Evolutionary conservation across 2,888 invertebrate genomes (phyloP).

Genomic region (Perithous albicinctus): DNA sequence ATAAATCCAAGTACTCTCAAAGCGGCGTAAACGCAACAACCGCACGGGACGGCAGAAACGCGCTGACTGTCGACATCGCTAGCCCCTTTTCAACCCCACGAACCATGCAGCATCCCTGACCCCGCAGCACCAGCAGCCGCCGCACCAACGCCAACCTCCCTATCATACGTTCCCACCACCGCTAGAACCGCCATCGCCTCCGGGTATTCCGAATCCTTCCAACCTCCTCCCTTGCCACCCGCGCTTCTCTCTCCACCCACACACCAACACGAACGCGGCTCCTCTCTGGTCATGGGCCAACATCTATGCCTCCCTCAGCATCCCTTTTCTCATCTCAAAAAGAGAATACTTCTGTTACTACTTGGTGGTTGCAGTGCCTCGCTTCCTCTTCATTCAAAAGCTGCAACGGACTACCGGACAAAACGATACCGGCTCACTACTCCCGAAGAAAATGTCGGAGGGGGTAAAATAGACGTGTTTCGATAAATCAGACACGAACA

Average conservation of each 20-base stretch:
- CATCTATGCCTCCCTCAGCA: constrained; percentile 17
- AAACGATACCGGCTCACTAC: neutral
- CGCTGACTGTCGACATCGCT: constrained; percentile 81
- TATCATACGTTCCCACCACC: constrained; percentile 70
- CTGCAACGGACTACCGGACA: neutral
- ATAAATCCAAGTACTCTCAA: constrained; percentile 26
- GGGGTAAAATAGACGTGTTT: neutral
- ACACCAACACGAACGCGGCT: constrained; percentile 18
- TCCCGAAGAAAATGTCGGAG: neutral
- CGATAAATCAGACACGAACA: neutral
- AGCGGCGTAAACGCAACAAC: constrained; percentile 71
- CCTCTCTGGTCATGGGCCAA: constrained; percentile 46
- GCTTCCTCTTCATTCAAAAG: constrained; percentile 22
- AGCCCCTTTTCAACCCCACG: constrained; percentile 80
- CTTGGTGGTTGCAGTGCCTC: neutral
- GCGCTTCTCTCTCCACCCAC: constrained; percentile 13
- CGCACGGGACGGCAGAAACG: constrained; percentile 80
- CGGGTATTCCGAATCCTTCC: constrained; percentile 69
- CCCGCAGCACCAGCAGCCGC: constrained; percentile 66
- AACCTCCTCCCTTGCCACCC: constrained; percentile 32
- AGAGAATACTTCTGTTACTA: constrained; percentile 12
- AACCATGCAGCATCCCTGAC: constrained; percentile 72
- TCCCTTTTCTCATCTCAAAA: constrained; percentile 34
- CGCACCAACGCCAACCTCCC: constrained; percentile 58
- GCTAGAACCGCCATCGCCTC: constrained; percentile 58